Percentiles rank a stretch among this genome's conserved stretches.
Evolutionary conservation across 2,797 vertebrate genomes (phyloP).

Genomic region (Hylomyscus alleni): DNA sequence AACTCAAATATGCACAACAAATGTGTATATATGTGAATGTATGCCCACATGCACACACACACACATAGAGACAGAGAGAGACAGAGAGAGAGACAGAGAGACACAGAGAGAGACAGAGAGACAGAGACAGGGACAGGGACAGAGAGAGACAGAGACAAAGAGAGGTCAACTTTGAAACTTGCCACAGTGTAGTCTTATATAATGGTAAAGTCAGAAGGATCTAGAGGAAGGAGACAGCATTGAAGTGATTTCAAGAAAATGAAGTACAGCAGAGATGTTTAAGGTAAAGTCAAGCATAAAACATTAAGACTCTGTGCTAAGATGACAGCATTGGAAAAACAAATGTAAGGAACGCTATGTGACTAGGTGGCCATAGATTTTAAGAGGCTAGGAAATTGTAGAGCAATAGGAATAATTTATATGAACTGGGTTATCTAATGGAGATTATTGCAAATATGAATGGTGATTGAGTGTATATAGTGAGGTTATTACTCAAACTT

Average conservation of each 20-base stretch:
- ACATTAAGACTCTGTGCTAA: not conserved
- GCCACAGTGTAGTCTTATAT: not conserved
- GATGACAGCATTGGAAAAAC: not conserved
- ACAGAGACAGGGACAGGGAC: not conserved
- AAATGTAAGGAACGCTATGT: not conserved
- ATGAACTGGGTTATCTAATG: not conserved
- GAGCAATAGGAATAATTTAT: not conserved
- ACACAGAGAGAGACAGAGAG: not conserved
- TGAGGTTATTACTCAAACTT: not conserved
- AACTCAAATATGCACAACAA: not conserved
- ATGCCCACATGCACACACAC: fast-evolving
- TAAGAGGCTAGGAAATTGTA: not conserved
- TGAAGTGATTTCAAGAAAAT: not conserved
- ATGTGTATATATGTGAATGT: not conserved
- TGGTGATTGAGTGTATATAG: no score
- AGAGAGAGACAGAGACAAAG: not conserved
- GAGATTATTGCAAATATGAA: not conserved
- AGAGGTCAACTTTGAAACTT: not conserved
- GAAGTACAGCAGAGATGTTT: not conserved
- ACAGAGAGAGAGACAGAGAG: not conserved
- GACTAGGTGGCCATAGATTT: not conserved
- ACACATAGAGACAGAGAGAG: fast-evolving
- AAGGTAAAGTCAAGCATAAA: not conserved
- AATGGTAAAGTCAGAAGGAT: not conserved
- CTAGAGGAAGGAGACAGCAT: not conserved